Base-by-base conservation (phyloP, 2,888 invertebrate species). In the Eupithecia subfuscata region DNA sequence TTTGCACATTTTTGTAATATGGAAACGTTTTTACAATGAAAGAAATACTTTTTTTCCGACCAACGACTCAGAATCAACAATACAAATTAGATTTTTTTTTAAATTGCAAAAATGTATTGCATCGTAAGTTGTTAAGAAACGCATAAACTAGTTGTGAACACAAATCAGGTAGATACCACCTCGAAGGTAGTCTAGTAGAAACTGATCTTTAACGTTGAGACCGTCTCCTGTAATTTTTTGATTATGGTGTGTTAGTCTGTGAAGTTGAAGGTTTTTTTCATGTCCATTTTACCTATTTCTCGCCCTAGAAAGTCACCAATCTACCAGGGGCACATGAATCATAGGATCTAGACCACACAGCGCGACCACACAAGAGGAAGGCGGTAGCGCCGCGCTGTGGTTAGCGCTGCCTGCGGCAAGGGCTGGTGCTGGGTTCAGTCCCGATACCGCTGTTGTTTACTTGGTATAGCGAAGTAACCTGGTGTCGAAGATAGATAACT, bases 331-430 rank as follows among this genome's bases (percentile, higher is more conserved):
- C 69, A 60, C 80, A 81, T 69, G 73, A 75, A 69, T 63, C 67
- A 48, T 69, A 74, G 75, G 75, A 74, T 73, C 30, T 71, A 79
- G 87, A 84, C 86, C 87, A 83, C 87, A 85, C 84, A 73, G 69
- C 77, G 72, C 82, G 91, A 89, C 91, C 91, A 90, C 91, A 91
- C 91, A 90, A 80, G 87, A 82, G 84, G 89, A 83, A 86, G 89
- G 87, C 88, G 88, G 90, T 89, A 88, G 87, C 87, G 75, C 81
- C 77, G 81, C 85, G 80, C 85, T 83, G 82, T 86, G 84, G 85
- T 87, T 86, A 87, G 73, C 82, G 82, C 81, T 76, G 79, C 75
- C 63, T 63, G 56, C 79, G 68, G 68, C 68, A n/a, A 40, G 34
- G 37, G 64, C 63, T 64, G 64, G 34, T 64, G 4, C 11, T 64